Evolutionary conservation across 2,888 invertebrate genomes (phyloP).

Genomic region (Didymodactylos carnosus): DNA sequence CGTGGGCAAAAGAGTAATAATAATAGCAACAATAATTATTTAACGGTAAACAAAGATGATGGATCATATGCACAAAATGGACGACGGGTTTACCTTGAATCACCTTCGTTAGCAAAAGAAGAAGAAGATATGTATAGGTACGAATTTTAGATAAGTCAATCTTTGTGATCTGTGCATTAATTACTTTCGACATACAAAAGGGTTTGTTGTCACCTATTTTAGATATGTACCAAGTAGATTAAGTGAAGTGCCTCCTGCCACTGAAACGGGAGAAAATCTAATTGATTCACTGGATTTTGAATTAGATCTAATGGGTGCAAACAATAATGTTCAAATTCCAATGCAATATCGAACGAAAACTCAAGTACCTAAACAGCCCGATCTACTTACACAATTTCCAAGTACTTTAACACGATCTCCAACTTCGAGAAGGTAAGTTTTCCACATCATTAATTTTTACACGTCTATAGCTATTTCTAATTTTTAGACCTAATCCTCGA

Average conservation of each 20-base stretch:
- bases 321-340: background rate
- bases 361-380: background rate
- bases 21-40: background rate
- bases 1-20: no score
- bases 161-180: no score
- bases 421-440: background rate
- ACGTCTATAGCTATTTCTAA: background rate
- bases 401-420: background rate
- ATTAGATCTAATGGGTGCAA: background rate
- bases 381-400: background rate
- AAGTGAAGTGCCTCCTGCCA: background rate
- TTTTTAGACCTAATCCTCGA: background rate
- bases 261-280: background rate
- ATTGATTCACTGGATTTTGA: background rate
- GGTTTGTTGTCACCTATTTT: no score
- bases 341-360: background rate
- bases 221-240: background rate
- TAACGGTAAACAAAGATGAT: background rate
- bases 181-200: no score
- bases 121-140: background rate
- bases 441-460: no score
- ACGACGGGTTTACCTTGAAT: background rate
- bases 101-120: background rate
- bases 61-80: background rate
- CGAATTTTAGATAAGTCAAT: no score